phyloP scores from a whole-genome alignment of 2,113 vertebrate species.

The Cyanoderma ruficeps region DNA sequence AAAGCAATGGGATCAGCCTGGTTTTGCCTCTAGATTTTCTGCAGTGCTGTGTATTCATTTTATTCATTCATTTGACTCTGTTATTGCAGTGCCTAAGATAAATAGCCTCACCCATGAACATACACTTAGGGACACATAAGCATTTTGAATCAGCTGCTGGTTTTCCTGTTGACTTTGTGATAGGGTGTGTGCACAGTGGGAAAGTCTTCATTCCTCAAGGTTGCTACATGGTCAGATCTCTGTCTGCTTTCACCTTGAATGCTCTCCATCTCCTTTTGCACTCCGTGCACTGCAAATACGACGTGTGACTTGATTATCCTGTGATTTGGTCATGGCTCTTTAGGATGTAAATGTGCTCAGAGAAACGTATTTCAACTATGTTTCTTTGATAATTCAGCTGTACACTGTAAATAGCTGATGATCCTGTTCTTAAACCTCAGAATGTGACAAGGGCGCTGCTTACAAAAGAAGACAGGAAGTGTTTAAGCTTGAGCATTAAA shows the following conservation, averaged over 20 bases:
- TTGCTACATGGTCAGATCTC: background rate
- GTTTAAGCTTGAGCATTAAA: constrained; percentile 4
- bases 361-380: constrained; percentile 29
- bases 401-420: constrained; percentile 1
- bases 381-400: constrained; percentile 59
- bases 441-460: constrained; percentile 27
- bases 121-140: background rate
- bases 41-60: background rate
- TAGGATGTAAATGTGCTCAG: constrained; percentile 48
- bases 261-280: background rate
- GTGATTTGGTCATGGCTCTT: constrained; percentile 27
- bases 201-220: background rate
- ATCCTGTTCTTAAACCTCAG: constrained; percentile 46
- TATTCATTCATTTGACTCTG: background rate
- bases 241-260: constrained; percentile 10
- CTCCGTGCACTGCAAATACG: background rate
- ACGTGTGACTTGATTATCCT: constrained; percentile 15
- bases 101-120: background rate
- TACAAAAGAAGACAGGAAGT: background rate
- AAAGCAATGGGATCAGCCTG: background rate
- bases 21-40: background rate
- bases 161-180: constrained; percentile 51
- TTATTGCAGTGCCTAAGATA: constrained; percentile 1
- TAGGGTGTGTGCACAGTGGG: constrained; percentile 3
- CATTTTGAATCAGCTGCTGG: background rate